phyloP scores from a whole-genome alignment of 1,140 invertebrate genomes.

The Frieseomelitta varia region DNA sequence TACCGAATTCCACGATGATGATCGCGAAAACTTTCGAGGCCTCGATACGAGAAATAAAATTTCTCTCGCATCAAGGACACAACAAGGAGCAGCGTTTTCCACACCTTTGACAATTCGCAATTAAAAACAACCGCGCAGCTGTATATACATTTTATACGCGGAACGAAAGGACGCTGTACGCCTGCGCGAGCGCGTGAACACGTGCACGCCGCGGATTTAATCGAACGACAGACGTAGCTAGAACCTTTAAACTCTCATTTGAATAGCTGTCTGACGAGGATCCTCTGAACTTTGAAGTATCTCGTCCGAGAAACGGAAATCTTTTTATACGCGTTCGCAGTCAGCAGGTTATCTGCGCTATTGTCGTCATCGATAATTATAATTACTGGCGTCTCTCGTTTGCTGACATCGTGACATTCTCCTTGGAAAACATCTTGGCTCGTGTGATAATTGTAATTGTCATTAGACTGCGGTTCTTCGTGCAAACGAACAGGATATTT shows the following conservation, averaged over 20 bases:
- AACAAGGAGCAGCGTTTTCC: background rate
- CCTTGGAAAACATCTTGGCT: too few species aligned
- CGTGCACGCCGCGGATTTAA: background rate
- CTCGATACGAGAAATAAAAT: background rate
- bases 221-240: background rate
- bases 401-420: too few species aligned
- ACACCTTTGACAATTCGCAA: background rate
- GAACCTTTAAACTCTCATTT: slow-evolving; percentile 51
- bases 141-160: background rate
- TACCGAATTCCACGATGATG: background rate
- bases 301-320: background rate
- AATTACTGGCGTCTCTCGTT: background rate
- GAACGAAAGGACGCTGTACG: background rate
- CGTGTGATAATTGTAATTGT: too few species aligned
- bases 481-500: too few species aligned
- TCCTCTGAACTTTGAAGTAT: slow-evolving; percentile 41
- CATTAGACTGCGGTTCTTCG: too few species aligned
- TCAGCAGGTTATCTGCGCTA: background rate
- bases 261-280: slow-evolving; percentile 37
- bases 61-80: background rate
- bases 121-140: background rate
- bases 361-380: background rate
- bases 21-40: slow-evolving; percentile 7
- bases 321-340: background rate
- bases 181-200: background rate